Evolutionary conservation across 2,888 invertebrate species (phyloP), one percentile per base, ranked within the genome.

Genomic region (Apamea sordens): DNA sequence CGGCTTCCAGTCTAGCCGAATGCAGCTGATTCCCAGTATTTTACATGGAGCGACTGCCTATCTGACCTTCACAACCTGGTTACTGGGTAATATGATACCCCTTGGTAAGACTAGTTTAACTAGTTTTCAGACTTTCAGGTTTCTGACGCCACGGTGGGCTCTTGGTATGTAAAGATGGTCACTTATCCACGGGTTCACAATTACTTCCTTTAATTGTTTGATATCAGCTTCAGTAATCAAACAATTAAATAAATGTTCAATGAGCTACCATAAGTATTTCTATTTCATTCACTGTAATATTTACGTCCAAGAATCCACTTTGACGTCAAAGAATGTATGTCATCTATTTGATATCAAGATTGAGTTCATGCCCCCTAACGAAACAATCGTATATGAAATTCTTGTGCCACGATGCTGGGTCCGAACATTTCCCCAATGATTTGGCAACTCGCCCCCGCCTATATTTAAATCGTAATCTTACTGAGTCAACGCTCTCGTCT

Each of bases 381-480:
- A 90, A 93, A 95, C 94, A 94, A 94, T 95, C 90, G 91, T 89
- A 92, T 93, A 90, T 90, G 90, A 92, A 93, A 92, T 93, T 92
- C 91, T 92, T 91, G 86, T 89, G 91, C 86, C 92, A 89, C 90
- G 88, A 88, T 88, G 89, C 86, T 90, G 88, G 85, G 86, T 89
- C 92, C 89, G 93, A 92, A 92, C 94, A 94, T 96, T 95, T 95
- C 94, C 94, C 95, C 94, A 93, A 95, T 95, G 94, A 96, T 96
- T 96, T 97, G 96, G 96, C 96, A 97, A 93, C 94, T 94, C 94
- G 94, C 95, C 93, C 94, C 95, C 94, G 92, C 94, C 96, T 97
- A 96, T 95, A 96, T 96, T 96, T 97, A 97, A 97, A 96, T 95
- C 93, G 95, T 95, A 96, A 96, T 96, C 94, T 95, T 93, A 95